phyloP scores from a whole-genome alignment of 2,797 vertebrate genomes.

The Fringilla coelebs region DNA sequence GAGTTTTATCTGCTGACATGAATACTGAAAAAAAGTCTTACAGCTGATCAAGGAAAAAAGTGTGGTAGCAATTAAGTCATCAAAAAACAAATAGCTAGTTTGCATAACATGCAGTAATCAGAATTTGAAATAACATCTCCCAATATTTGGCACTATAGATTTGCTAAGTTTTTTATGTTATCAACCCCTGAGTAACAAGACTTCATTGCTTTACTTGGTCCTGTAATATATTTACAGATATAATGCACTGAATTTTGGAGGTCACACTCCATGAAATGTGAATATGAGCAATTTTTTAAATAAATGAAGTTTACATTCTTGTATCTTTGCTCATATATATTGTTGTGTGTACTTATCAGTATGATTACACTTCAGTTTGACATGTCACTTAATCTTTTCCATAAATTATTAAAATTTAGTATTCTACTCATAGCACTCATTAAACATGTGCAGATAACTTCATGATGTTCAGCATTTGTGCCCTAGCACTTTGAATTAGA shows the following conservation, averaged over 20 bases:
- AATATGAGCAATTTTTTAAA: neutral
- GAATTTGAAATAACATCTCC: neutral
- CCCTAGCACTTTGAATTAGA: neutral
- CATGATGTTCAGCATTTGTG: neutral
- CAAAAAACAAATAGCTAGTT: neutral
- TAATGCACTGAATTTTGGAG: neutral
- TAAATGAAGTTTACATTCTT: accelerated
- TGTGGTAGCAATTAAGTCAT: neutral
- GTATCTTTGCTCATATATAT: neutral
- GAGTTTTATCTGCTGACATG: neutral
- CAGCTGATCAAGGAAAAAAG: neutral
- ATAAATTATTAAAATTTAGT: neutral
- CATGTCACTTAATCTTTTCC: neutral
- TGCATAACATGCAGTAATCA: neutral
- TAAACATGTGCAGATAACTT: neutral
- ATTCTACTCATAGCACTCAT: neutral
- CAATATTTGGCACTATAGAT: neutral
- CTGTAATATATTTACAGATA: neutral
- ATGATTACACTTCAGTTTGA: neutral
- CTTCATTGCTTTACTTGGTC: neutral
- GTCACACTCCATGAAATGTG: neutral
- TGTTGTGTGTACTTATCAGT: neutral
- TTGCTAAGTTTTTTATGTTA: neutral
- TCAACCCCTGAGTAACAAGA: neutral
- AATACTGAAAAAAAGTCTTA: neutral